A percentile compares a stretch with the other conserved stretches of the same genome.
These are phyloP conservation scores for Arctia plantaginis DNA, from an alignment of 2,888 invertebrate species.

Conservation along the genomic window DNA sequence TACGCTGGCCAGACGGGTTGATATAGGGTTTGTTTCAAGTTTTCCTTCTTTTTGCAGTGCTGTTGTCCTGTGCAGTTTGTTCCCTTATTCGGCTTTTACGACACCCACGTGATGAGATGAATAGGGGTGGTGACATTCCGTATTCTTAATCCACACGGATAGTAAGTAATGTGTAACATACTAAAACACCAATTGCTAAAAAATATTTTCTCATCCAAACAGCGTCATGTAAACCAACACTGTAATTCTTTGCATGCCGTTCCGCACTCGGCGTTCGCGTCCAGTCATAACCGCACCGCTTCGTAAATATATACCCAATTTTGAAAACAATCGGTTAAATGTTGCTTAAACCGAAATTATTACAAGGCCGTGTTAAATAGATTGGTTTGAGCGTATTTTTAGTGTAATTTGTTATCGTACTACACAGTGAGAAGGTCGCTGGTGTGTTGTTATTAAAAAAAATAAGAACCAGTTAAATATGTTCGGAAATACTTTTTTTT, in stretches of 20 bases:
- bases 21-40: too few species aligned
- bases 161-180: too few species aligned
- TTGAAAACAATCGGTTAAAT: constrained; percentile 15
- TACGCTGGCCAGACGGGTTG: too few species aligned
- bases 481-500: not conserved
- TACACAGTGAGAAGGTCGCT: constrained; percentile 9
- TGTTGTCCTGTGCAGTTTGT: too few species aligned
- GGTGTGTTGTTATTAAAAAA: not conserved
- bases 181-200: not conserved
- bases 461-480: not conserved
- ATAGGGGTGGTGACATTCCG: too few species aligned
- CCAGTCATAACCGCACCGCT: constrained; percentile 26
- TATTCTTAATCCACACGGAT: too few species aligned
- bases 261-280: constrained; percentile 14
- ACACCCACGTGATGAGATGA: too few species aligned
- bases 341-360: constrained; percentile 18
- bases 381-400: constrained; percentile 13
- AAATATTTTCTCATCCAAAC: not conserved
- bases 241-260: constrained; percentile 31
- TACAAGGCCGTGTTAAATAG: constrained; percentile 16
- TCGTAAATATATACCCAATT: constrained; percentile 2
- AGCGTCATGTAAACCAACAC: constrained; percentile 55
- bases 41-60: too few species aligned
- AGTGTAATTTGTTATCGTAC: constrained; percentile 16
- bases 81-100: too few species aligned